Base-by-base conservation (phyloP, 1,140 invertebrate species). In the Lepidostoma basale region DNA sequence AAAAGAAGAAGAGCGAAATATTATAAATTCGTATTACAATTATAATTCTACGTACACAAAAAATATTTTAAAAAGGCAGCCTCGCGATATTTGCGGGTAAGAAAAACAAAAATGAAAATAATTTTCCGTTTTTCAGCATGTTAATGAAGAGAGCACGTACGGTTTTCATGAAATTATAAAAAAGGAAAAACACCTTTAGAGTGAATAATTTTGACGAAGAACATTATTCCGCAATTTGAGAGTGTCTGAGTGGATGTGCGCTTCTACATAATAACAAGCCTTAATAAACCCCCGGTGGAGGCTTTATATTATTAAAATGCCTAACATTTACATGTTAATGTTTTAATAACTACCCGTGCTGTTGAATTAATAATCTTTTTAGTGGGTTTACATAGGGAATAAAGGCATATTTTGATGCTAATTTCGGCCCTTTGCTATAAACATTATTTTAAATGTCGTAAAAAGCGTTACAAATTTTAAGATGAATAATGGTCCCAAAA, bases 291-390 rank as follows among this genome's bases (percentile, higher is more conserved):
- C 54, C 36, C 18, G 18, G 20, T 42, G 44, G 49, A 62, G 56
- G 60, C 59, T 71, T 64, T 67, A 67, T 71, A 67, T 71, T 58
- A 64, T 67, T 65, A 59, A 63, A 65, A 71, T 42, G 59, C 36
- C 16, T 14, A 22, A 71, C 62, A 71, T 71, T 68, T 71, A 62
- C 69, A 71, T 71, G 59, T 71, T 67, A 71, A 71, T 71, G 65
- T 58, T 59, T 67, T 59, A 64, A 71, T 71, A 62, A 71, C 69
- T 67, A 63, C 60, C 62, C 62, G 45, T 71, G 69, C 47, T 68
- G 65, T 49, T 59, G 65, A 71, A 71, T 71, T 71, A 54, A 71
- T 71, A 67, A 71, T 71, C 65, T 26, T 64, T 42, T 47, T 64
- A 68, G 28, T 67, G 62, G 68, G 65, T 71, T 71, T 71, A 63